phyloP scores from a whole-genome alignment of 2,797 vertebrate genomes.

The Anguilla pacifica region DNA sequence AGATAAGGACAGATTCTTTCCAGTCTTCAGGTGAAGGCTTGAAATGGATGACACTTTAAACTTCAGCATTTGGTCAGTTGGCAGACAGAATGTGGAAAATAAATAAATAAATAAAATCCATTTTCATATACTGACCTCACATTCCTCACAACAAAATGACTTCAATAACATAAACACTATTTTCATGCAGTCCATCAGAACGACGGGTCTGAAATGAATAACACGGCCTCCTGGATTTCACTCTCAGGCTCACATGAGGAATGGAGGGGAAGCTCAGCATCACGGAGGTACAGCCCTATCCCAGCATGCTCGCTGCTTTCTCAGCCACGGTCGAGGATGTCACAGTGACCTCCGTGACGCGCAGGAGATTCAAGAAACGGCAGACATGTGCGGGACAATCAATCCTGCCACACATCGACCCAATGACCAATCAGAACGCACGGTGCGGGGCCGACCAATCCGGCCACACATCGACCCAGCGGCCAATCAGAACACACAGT shows the following conservation, averaged over 20 bases:
- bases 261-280: not conserved
- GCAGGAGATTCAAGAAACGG: not conserved
- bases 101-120: not conserved
- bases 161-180: conserved; percentile 34
- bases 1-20: conserved; percentile 30
- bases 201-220: conserved; percentile 13
- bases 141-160: conserved; percentile 1
- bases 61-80: conserved; percentile 27
- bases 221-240: not conserved
- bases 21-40: conserved; percentile 20
- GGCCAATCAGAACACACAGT: not conserved
- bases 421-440: not conserved
- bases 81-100: conserved; percentile 20
- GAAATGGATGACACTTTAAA: conserved; percentile 31
- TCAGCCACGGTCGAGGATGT: not conserved
- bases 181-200: conserved; percentile 9
- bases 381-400: not conserved
- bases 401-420: not conserved
- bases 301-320: not conserved
- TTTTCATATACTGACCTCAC: not conserved
- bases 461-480: not conserved
- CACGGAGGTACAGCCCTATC: not conserved
- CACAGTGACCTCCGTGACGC: not conserved
- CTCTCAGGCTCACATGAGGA: not conserved
- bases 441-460: no score